Evolutionary conservation across 1,140 invertebrate species (phyloP), one percentile per base, ranked within the genome.

Genomic region (Caenorhabditis tropicalis): DNA sequence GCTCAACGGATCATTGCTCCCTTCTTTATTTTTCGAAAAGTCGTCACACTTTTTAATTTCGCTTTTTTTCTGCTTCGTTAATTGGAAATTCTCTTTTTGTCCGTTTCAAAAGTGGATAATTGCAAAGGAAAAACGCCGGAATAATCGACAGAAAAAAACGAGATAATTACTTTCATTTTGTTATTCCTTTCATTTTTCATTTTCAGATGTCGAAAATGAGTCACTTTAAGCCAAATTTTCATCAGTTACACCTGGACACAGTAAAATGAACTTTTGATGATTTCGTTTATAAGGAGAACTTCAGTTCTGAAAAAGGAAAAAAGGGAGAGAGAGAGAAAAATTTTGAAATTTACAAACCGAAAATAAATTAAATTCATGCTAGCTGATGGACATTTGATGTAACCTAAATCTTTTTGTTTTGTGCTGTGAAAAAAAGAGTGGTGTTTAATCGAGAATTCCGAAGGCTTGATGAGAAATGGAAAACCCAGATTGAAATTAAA

Each of bases 361-460:
- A 74, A 74, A 74, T 27, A 74, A 74, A 74, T 43, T 74, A 15
- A 15, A 39, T 21, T 24, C n/a, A 36, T 74, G 43, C 36, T 74
- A 43, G 33, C 43, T 43, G 36, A 74, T 27, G 5, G 53, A 15
- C 65, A 65, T 19, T 74, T 21, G 65, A 74, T 74, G 65, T 74
- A 74, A 74, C 43, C 65, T 39, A n/a, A 74, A 74, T 74, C 65
- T 43, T 12, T 74, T 74, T 24, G 74, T 65, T 33, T n/a, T 29
- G 7, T 4, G 21, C 27, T 19, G 48, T 24, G 29, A 48, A 83
- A 82, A n/a, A 43, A 80, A 79, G 43, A 43, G 53, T 39, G 36
- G 58, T 24, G 48, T 49, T 60, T 79, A 39, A 49, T 56, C 48
- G 51, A 24, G n/a, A 74, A 43, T 43, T 24, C 21, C 1, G 10